Evolutionary conservation across 2,113 vertebrate genomes (phyloP).

Genomic region (Irena cyanogastra): DNA sequence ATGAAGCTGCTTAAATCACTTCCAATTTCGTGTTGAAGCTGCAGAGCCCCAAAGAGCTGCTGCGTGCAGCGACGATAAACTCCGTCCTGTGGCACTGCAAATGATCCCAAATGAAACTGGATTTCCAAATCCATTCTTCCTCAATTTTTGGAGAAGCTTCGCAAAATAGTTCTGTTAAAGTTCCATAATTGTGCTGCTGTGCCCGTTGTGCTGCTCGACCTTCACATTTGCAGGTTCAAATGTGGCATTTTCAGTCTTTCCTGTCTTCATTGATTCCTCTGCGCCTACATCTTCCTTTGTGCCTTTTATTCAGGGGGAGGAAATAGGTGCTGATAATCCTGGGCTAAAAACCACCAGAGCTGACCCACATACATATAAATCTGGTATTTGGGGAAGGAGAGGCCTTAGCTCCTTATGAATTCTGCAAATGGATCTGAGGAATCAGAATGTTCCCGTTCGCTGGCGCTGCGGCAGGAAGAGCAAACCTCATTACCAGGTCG

Average conservation of each 20-base stretch:
- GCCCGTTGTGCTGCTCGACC: not conserved
- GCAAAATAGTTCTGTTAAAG: not conserved
- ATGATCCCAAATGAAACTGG: not conserved
- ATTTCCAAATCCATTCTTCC: not conserved
- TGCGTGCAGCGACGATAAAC: not conserved
- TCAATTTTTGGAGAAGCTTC: not conserved
- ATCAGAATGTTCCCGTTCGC: not conserved
- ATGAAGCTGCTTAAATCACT: not conserved
- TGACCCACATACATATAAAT: constrained; percentile 10
- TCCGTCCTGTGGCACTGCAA: not conserved
- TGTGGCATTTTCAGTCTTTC: not conserved
- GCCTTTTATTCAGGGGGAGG: not conserved
- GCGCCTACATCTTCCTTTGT: not conserved
- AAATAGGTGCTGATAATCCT: not conserved
- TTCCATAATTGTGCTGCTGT: not conserved
- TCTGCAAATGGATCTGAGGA: not conserved
- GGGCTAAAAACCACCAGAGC: not conserved
- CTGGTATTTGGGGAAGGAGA: not conserved
- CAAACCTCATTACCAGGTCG: not conserved
- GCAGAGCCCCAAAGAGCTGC: not conserved
- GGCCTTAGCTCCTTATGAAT: not conserved
- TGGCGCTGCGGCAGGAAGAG: not conserved
- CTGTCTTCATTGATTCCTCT: not conserved
- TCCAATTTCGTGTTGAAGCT: not conserved
- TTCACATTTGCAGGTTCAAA: not conserved